Conservation (phyloP, 2,888 invertebrate species). For the Ochropleura plecta region DNA sequence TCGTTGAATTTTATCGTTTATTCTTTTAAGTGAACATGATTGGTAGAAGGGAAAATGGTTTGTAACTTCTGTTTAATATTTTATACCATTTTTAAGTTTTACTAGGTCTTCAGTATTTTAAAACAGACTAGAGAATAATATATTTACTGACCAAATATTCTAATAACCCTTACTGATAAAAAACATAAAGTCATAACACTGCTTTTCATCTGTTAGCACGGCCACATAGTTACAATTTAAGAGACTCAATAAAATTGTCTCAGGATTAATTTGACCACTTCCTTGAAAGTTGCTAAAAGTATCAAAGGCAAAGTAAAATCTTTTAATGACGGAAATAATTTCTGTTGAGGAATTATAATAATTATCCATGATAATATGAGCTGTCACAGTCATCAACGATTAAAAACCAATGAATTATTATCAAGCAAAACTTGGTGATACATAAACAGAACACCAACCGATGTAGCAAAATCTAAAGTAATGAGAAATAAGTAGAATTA, state of each 20-base stretch:
- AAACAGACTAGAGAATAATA: not conserved
- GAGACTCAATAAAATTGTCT: not conserved
- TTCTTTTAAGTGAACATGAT: not conserved
- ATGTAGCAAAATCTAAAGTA: not conserved
- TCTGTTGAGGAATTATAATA: not conserved
- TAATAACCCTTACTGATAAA: no score
- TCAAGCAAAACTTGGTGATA: not conserved
- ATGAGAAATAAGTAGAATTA: conserved; percentile 19
- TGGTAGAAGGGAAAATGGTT: no score
- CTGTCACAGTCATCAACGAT: not conserved
- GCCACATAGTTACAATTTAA: not conserved
- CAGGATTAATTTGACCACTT: no score
- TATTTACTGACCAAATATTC: not conserved
- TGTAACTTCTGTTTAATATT: not conserved
- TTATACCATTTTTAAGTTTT: not conserved
- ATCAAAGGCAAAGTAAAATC: no score
- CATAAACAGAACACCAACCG: not conserved
- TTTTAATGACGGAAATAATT: not conserved
- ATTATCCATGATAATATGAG: not conserved
- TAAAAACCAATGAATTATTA: not conserved
- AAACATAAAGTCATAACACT: not conserved
- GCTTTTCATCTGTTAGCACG: not conserved
- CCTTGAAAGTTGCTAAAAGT: no score
- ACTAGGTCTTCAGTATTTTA: not conserved
- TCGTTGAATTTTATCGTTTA: not conserved